These are phyloP conservation scores for Apamea sordens DNA, from an alignment of 2,888 invertebrate genomes.

Conservation along the genomic window DNA sequence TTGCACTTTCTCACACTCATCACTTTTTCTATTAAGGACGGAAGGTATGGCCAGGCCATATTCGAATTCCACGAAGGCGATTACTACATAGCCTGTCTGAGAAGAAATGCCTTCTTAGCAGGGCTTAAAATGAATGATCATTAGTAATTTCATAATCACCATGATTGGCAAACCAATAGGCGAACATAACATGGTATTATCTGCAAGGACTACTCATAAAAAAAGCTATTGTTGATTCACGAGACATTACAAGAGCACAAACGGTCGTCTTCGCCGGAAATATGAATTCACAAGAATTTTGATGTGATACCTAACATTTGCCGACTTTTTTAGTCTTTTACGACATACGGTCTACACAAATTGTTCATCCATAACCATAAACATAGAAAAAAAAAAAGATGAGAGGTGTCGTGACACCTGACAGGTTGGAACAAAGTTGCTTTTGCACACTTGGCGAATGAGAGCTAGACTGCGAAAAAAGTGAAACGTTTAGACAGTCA, in stretches of 20 bases:
- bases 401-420: not conserved
- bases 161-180: not conserved
- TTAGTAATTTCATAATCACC: not conserved
- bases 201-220: not conserved
- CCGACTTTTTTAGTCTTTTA: not conserved
- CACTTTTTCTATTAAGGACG: no score
- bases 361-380: no score
- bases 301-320: not conserved
- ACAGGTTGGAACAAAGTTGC: not conserved
- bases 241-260: not conserved
- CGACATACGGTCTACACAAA: not conserved
- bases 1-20: no score
- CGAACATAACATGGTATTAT: not conserved
- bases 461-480: not conserved
- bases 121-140: not conserved
- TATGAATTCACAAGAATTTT: not conserved
- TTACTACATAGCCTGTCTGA: not conserved
- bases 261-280: not conserved
- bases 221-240: not conserved
- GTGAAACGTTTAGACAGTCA: not conserved
- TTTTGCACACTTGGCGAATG: not conserved
- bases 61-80: not conserved
- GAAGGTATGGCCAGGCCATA: not conserved
- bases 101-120: not conserved
- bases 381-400: not conserved